These are phyloP conservation scores for Pristionchus exspectatus DNA, from an alignment of 2,888 invertebrate species.

Conservation along the genomic window DNA sequence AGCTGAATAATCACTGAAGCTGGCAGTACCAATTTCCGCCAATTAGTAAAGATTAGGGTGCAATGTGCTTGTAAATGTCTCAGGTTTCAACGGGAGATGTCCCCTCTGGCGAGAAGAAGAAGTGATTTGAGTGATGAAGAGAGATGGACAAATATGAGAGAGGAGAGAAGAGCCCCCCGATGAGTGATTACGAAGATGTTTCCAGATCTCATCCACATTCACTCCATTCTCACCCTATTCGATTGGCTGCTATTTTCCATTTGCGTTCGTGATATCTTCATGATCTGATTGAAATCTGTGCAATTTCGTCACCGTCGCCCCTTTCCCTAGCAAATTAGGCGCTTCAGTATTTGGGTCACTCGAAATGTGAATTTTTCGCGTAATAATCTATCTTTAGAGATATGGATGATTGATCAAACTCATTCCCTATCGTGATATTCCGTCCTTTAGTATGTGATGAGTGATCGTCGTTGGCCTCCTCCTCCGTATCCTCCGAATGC, in stretches of 20 bases:
- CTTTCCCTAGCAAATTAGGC: too few species aligned
- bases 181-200: not conserved
- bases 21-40: not conserved
- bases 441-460: slow-evolving; percentile 35
- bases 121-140: slow-evolving; percentile 36
- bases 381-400: not conserved
- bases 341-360: too few species aligned
- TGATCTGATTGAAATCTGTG: too few species aligned
- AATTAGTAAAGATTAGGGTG: not conserved
- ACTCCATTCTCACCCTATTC: not conserved
- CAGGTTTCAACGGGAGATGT: slow-evolving; percentile 6
- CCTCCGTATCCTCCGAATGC: slow-evolving; percentile 30
- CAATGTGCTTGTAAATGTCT: slow-evolving; percentile 11
- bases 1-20: too few species aligned
- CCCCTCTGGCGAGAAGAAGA: not conserved
- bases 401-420: too few species aligned
- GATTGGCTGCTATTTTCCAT: too few species aligned
- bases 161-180: not conserved
- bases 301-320: too few species aligned
- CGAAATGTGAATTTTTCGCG: too few species aligned
- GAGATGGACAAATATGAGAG: slow-evolving; percentile 34
- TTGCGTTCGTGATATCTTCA: too few species aligned
- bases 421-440: too few species aligned
- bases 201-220: not conserved
- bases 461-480: slow-evolving; percentile 29